Conservation (phyloP, 1,140 invertebrate species). For the Conopomorpha cramerella region DNA sequence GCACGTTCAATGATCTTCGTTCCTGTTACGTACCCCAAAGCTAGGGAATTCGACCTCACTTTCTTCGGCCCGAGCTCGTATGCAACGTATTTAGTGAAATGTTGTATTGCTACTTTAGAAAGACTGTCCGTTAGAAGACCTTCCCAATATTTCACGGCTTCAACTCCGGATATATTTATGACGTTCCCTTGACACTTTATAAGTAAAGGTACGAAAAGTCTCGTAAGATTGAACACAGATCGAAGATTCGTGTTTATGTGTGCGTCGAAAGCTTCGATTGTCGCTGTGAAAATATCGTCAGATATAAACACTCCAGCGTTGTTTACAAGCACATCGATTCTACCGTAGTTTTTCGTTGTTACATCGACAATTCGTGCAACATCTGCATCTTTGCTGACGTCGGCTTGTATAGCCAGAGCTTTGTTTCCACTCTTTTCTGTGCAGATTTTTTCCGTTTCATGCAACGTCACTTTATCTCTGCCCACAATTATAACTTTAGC, state of each 20-base stretch:
- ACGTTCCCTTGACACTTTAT: slow-evolving; percentile 67
- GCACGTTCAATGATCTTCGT: slow-evolving; percentile 5
- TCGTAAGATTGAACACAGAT: slow-evolving; percentile 68
- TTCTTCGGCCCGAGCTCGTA: slow-evolving; percentile 67
- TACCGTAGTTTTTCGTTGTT: slow-evolving; percentile 28
- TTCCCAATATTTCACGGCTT: slow-evolving; percentile 65
- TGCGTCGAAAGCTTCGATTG: slow-evolving; percentile 67
- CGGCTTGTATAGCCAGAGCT: slow-evolving; percentile 28
- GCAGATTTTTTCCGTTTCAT: slow-evolving; percentile 1
- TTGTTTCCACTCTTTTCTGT: slow-evolving; percentile 1
- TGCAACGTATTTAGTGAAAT: slow-evolving; percentile 68
- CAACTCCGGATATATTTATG: slow-evolving; percentile 76
- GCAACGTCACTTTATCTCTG: neutral
- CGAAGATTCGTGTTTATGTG: slow-evolving; percentile 70
- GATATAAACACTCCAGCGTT: slow-evolving; percentile 70
- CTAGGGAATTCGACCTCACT: slow-evolving; percentile 72
- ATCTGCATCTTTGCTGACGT: slow-evolving; percentile 65
- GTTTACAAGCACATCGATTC: slow-evolving; percentile 67
- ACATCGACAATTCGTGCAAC: slow-evolving; percentile 60
- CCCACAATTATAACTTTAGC: slow-evolving; percentile 2
- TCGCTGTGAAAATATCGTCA: slow-evolving; percentile 69
- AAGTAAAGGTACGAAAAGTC: slow-evolving; percentile 70
- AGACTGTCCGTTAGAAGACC: slow-evolving; percentile 67
- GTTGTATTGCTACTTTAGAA: slow-evolving; percentile 75
- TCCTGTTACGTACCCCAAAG: slow-evolving; percentile 52